These are phyloP conservation scores for Suillia variegata DNA, from an alignment of 2,888 invertebrate species.

Conservation along the genomic window DNA sequence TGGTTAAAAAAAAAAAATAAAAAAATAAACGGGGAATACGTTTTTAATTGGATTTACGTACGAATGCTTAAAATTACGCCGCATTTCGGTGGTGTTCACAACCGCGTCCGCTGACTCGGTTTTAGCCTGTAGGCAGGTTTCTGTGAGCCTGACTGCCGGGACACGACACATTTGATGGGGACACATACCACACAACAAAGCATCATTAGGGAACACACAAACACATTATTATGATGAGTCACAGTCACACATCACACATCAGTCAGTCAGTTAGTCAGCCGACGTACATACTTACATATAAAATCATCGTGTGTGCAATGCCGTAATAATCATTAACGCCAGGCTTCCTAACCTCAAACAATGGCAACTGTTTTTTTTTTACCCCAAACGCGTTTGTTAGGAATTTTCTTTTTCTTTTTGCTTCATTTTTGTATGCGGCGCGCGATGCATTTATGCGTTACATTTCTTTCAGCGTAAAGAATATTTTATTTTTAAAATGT, in stretches of 20 bases:
- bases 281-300: neutral
- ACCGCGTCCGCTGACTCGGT: neutral
- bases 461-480: neutral
- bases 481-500: slow-evolving; percentile 16
- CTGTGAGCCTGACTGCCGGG: neutral
- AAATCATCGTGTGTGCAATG: slow-evolving; percentile 5
- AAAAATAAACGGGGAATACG: slow-evolving; percentile 13
- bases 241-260: slow-evolving; percentile 37
- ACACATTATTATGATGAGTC: slow-evolving; percentile 47
- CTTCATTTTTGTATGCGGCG: neutral
- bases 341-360: neutral
- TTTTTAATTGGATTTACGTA: slow-evolving; percentile 51
- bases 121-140: neutral
- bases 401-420: neutral
- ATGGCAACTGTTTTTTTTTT: neutral
- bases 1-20: slow-evolving; percentile 11
- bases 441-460: neutral
- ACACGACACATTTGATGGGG: neutral
- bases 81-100: neutral
- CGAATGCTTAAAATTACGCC: slow-evolving; percentile 16
- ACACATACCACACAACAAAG: slow-evolving; percentile 7
- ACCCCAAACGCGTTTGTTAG: neutral
- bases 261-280: slow-evolving; percentile 12
- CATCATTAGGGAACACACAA: slow-evolving; percentile 6
- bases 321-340: slow-evolving; percentile 15